Base-by-base conservation (phyloP, 23 tunicate species). In the Styela clava region DNA sequence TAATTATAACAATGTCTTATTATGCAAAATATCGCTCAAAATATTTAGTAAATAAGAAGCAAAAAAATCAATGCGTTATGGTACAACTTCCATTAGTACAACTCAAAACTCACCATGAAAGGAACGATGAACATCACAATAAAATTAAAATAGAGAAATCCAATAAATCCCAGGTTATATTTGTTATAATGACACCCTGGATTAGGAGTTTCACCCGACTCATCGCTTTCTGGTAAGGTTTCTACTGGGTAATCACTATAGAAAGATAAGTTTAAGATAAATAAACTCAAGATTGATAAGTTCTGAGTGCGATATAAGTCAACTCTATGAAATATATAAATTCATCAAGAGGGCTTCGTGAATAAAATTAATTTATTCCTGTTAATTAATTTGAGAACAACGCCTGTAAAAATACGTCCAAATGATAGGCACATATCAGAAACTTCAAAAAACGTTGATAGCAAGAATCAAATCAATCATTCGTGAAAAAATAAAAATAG, bases 41-140 rank as follows among this genome's bases (percentile, higher is more conserved):
- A n/a, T n/a, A n/a, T n/a, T n/a, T n/a, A n/a, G n/a, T n/a, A n/a
- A n/a, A n/a, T n/a, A n/a, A n/a, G n/a, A n/a, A n/a, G n/a, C n/a
- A n/a, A n/a, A n/a, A n/a, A n/a, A n/a, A n/a, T n/a, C n/a, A n/a
- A n/a, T n/a, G n/a, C n/a, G n/a, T n/a, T n/a, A n/a, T n/a, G n/a
- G n/a, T n/a, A n/a, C n/a, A n/a, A n/a, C n/a, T n/a, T n/a, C n/a
- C n/a, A n/a, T n/a, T n/a, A n/a, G n/a, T n/a, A n/a, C n/a, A 44
- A 44, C 56, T 7, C 12, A 12, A 7, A 29, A 44, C 94, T 89
- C 79, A 89, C 94, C 5, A 79, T 52, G 24, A 89, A 52, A 0
- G 94, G 94, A 3, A 84, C 27, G 20, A 89, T 24, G 68, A 84
- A 89, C 88, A 89, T 84, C 29, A 74, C 88, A 34, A 79, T 33